Evolutionary conservation across 2,888 invertebrate genomes (phyloP).

Genomic region (Metellina segmentata): DNA sequence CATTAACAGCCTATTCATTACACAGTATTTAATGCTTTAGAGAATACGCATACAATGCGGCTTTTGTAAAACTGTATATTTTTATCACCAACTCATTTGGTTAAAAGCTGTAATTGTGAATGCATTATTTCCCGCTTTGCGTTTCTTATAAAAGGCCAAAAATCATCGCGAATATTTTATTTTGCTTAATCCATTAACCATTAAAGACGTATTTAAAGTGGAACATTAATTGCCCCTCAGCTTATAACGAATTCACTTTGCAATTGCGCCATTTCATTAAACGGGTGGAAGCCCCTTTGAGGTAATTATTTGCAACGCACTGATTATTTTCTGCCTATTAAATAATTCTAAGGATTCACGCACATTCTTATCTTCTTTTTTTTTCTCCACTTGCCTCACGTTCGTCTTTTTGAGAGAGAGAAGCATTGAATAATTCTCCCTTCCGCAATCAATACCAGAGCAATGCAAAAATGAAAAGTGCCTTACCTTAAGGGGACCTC

Average conservation of each 20-base stretch:
- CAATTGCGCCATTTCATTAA: background rate
- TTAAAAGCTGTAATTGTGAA: background rate
- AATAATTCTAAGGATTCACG: background rate
- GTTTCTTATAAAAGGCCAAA: background rate
- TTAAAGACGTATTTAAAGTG: background rate
- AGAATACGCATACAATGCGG: no score
- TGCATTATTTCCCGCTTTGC: background rate
- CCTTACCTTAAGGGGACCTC: no score
- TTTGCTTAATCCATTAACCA: background rate
- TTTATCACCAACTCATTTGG: no score
- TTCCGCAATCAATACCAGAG: no score
- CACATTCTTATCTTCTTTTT: background rate
- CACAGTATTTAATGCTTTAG: no score
- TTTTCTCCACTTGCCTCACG: background rate
- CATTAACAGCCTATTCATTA: no score
- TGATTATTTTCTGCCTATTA: background rate
- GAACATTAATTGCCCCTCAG: background rate
- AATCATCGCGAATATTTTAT: background rate
- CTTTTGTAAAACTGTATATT: no score
- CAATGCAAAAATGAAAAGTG: no score
- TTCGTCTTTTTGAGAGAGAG: no score
- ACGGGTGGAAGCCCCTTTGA: background rate
- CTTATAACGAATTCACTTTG: background rate
- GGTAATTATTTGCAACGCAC: background rate
- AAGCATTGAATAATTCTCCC: no score